Conservation (phyloP, 1,140 invertebrate species). For the Atopsyche davidsoni region DNA sequence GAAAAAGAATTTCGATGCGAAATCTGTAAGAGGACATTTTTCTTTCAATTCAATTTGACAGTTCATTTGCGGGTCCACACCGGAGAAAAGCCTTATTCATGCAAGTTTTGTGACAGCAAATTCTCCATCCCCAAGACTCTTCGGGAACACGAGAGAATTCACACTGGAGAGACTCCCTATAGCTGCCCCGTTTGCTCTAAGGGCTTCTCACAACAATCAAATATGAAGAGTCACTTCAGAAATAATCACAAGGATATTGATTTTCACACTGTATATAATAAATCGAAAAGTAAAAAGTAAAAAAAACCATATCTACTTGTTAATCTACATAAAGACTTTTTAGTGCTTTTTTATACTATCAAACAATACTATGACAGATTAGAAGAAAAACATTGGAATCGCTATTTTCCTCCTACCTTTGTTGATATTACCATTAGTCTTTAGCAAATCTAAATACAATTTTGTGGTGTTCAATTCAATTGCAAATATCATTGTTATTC, state of each 20-base stretch:
- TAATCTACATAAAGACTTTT: no score
- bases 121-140: constrained; percentile 19
- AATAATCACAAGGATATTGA: constrained; percentile 22
- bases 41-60: constrained; percentile 30
- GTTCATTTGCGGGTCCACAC: constrained; percentile 22
- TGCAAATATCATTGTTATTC: no score
- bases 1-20: constrained; percentile 44
- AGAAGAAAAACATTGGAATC: no score
- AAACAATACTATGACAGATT: no score
- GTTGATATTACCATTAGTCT: no score
- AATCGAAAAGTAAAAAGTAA: no score
- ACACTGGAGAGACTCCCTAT: constrained; percentile 56
- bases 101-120: constrained; percentile 29
- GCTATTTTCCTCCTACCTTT: no score
- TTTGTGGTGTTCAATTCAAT: no score
- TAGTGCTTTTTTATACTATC: no score
- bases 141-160: constrained; percentile 51
- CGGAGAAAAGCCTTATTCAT: constrained; percentile 29
- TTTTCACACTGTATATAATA: neutral
- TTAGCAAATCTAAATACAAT: no score
- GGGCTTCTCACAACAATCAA: constrained; percentile 33
- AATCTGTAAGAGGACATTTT: constrained; percentile 33
- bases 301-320: no score
- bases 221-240: constrained; percentile 26
- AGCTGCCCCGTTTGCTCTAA: constrained; percentile 35